Evolutionary conservation across 2,888 invertebrate species (phyloP).

Genomic region (Nyleta sp.): DNA sequence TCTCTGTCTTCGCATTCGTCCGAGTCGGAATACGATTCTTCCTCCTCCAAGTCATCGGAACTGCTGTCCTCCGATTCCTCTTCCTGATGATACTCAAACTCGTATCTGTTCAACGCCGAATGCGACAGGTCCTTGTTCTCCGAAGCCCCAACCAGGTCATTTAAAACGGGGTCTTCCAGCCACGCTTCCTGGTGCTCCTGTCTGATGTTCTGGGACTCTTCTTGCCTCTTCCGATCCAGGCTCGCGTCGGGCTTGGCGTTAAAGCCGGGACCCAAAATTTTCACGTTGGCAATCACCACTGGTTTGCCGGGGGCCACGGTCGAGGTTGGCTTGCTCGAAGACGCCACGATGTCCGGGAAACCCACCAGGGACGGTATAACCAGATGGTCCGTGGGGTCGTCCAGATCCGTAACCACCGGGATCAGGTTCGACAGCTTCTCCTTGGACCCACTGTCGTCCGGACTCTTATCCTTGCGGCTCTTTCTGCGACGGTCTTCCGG

Average conservation of each 20-base stretch:
- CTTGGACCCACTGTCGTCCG: constrained; percentile 68
- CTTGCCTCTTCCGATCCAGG: constrained; percentile 71
- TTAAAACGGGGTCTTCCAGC: constrained; percentile 77
- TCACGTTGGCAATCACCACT: constrained; percentile 22
- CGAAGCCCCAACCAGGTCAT: constrained; percentile 71
- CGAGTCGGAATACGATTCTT: constrained; percentile 85
- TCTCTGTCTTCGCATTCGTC: constrained; percentile 84
- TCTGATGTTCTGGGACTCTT: constrained; percentile 71
- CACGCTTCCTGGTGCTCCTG: constrained; percentile 73
- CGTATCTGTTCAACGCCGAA: constrained; percentile 67
- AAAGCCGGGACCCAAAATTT: constrained; percentile 64
- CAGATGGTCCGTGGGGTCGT: constrained; percentile 78
- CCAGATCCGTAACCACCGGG: constrained; percentile 76
- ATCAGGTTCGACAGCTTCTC: constrained; percentile 75
- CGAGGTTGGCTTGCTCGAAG: constrained; percentile 65
- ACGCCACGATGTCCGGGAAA: constrained; percentile 78
- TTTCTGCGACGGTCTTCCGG: constrained; percentile 67
- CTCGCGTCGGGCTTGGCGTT: constrained; percentile 64
- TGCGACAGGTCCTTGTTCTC: constrained; percentile 70
- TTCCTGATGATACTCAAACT: constrained; percentile 76
- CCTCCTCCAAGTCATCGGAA: constrained; percentile 82
- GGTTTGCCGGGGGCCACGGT: constrained; percentile 52
- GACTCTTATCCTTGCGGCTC: constrained; percentile 69
- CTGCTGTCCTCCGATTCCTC: constrained; percentile 77
- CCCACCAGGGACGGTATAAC: constrained; percentile 79